Evolutionary conservation across 64 coral and sea anemone species (phyloP), one percentile per base, ranked within the genome.

Genomic region (Montipora cactus): DNA sequence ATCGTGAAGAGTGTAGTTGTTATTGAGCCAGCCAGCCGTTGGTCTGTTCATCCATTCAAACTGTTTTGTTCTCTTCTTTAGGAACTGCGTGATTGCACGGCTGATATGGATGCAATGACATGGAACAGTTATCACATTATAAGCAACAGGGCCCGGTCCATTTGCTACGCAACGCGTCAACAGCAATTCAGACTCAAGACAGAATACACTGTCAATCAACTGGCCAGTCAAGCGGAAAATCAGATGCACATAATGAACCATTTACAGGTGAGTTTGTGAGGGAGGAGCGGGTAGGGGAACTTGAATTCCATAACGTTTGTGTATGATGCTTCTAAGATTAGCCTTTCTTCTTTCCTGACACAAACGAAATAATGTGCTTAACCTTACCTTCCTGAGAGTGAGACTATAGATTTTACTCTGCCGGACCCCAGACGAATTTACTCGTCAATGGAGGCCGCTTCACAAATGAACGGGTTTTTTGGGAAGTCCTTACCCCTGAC

Each of bases 111-210:
- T 49, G 77, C 79, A 1, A 87, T 45, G 0, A 94, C 93, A 7
- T 94, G 93, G 93, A 94, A 94, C 69, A 94, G 93, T 81, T 94
- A 94, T 73, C 93, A 94, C 87, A 94, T 94, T 18, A 94, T 94
- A 0, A 94, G 93, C 28, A 94, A 94, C 87, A 81, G 93, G 51
- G 93, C 93, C 37, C 77, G 93, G 49, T 94, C 93, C 15, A 77
- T 94, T 16, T 94, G 93, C 7, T 94, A 94, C 25, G 93, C 93
- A 9, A 94, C 93, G 5, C 81, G 93, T 16, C 93, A 94, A 25
- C 93, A 94, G 58, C 93, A 94, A 67, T 94, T 94, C 59, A 64
- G 93, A 67, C 79, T 84, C 25, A 94, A 94, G 69, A 94, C 93
- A 25, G 93, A 94, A 58, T 94, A 48, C 49, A 90, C 93, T 77